These are phyloP conservation scores for Patella caerulea DNA, from an alignment of 2,888 invertebrate species.

Conservation along the genomic window DNA sequence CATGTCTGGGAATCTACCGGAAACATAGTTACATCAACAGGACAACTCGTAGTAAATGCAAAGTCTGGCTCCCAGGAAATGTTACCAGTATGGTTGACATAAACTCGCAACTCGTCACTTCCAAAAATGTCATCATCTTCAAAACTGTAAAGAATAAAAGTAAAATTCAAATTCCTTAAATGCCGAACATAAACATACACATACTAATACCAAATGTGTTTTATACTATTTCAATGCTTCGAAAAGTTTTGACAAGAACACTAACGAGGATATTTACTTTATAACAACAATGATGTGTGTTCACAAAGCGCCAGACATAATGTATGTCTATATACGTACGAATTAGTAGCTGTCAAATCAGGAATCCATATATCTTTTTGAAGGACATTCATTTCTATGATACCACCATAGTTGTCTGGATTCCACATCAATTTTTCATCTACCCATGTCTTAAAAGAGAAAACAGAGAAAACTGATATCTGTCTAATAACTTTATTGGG, in stretches of 20 bases:
- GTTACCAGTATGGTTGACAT: background rate
- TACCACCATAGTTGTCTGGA: slow-evolving; percentile 8
- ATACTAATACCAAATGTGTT: too few relatives aligned
- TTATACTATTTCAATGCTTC: too few relatives aligned
- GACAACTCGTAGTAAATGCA: background rate
- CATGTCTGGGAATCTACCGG: slow-evolving; percentile 1
- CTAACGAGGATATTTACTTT: too few relatives aligned
- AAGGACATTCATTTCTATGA: slow-evolving; percentile 17
- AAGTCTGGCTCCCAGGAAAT: slow-evolving; percentile 3
- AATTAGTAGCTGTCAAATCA: slow-evolving; percentile 24
- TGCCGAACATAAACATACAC: too few relatives aligned
- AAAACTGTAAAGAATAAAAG: background rate
- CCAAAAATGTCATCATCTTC: background rate
- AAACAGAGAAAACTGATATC: too few relatives aligned
- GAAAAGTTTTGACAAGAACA: too few relatives aligned
- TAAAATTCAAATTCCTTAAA: background rate
- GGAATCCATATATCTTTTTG: slow-evolving; percentile 35
- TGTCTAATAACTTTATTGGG: too few relatives aligned
- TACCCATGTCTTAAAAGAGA: background rate
- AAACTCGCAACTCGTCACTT: background rate
- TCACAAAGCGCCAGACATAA: too few relatives aligned
- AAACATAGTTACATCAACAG: background rate
- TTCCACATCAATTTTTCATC: slow-evolving; percentile 28
- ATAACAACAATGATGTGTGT: too few relatives aligned
- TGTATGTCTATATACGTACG: background rate